These are phyloP conservation scores for Drosophila subquinaria DNA, from an alignment of 2,888 invertebrate species.

Conservation along the genomic window DNA sequence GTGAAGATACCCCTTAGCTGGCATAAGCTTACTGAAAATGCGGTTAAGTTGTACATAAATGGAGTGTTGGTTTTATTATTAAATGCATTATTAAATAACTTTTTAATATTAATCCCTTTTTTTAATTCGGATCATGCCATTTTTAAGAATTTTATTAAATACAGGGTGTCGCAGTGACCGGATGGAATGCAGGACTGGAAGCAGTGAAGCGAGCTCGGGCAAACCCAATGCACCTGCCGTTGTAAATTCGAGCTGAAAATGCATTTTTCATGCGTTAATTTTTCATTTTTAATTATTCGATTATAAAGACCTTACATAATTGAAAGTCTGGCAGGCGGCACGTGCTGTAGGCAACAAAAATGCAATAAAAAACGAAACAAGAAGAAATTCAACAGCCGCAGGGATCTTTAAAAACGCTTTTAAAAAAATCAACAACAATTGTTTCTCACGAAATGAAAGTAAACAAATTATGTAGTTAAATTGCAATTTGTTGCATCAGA, in stretches of 20 bases:
- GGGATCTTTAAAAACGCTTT: constrained; percentile 31
- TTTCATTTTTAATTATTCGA: constrained; percentile 81
- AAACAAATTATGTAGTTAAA: not conserved
- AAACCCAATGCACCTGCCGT: constrained; percentile 40
- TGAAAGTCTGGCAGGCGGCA: constrained; percentile 59
- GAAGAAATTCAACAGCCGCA: constrained; percentile 4
- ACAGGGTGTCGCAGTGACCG: constrained; percentile 21
- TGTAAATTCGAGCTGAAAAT: constrained; percentile 75
- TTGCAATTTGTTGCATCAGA: constrained; percentile 2
- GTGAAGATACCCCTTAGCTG: not conserved
- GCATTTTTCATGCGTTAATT: constrained; percentile 80
- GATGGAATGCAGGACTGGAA: constrained; percentile 25
- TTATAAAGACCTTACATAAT: constrained; percentile 80
- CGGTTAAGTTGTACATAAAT: not conserved
- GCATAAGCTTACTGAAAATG: no score
- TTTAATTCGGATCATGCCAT: not conserved
- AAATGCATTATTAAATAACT: no score
- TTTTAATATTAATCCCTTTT: no score
- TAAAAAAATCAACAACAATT: constrained; percentile 30
- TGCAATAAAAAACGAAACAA: not conserved
- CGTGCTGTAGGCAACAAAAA: constrained; percentile 41
- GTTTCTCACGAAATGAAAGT: constrained; percentile 8
- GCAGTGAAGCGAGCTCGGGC: constrained; percentile 20
- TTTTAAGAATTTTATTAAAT: not conserved
- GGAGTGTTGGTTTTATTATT: not conserved